Evolutionary conservation across 1,140 invertebrate genomes (phyloP), one percentile per base, ranked within the genome.

Genomic region (Oncopodura yosiiana): DNA sequence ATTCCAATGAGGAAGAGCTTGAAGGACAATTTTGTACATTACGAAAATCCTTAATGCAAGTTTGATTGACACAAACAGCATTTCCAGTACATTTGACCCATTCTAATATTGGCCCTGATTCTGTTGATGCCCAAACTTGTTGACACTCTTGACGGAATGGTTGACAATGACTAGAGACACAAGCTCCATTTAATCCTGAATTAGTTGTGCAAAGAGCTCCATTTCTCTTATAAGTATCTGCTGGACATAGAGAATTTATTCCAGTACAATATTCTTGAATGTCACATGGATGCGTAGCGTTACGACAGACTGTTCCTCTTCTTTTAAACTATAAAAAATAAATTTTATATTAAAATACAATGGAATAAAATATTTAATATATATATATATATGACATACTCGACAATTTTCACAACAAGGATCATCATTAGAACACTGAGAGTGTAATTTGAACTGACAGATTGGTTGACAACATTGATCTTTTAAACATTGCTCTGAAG

Each of bases 401-500:
- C 84, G 84, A 69, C 89, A 94, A 61, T 87, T 79, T 60, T 84
- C 82, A 71, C 94, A 97, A 73, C 94, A 97, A 24, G 85, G 83
- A 9, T 92, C 92, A n/a, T 80, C 78, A 36, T 49, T 61, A 26
- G 90, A 87, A 71, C 94, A 97, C 73, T 94, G 81, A 1, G 92
- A 82, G 70, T 94, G 89, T 49, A 82, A 81, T 43, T 81, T 87
- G 26, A 96, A 78, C 56, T 90, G 86, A 72, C 94, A 97, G 68
- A 88, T 85, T 44, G 90, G 86, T 74, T 95, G 91, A 74, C 93
- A 97, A 72, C 93, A 97, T 2, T 87, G 87, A 73, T 95, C 91
- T 52, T 81, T 73, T 29, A 21, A 49, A 73, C 92, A 97, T 62
- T 94, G 84, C 53, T 91, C 79, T 56, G 86, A 81, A 30, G 81